Conservation (phyloP, 2,888 invertebrate genomes). For the Caenorhabditis sp. region DNA sequence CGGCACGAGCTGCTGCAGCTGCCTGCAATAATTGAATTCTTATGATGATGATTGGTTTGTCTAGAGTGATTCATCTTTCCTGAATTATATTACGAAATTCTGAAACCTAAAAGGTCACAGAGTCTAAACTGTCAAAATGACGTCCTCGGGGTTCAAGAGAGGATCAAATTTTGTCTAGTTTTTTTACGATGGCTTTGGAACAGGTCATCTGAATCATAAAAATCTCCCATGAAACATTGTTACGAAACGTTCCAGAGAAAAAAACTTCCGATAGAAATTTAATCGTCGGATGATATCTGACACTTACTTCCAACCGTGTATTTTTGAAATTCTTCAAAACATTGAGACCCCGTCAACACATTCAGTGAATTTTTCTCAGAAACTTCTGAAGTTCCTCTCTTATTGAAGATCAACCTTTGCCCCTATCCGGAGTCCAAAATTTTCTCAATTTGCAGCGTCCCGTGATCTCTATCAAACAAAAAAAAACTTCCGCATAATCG, state of each 20-base stretch:
- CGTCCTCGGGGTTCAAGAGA: constrained; percentile 18
- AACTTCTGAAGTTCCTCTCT: neutral
- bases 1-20: constrained; percentile 47
- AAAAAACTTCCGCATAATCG: constrained; percentile 43
- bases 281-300: too few species aligned
- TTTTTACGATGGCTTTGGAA: constrained; percentile 6
- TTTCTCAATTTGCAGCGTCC: constrained; percentile 29
- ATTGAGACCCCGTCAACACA: neutral
- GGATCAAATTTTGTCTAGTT: constrained; percentile 31
- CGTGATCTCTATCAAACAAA: constrained; percentile 20
- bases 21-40: constrained; percentile 35
- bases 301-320: neutral
- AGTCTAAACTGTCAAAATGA: constrained; percentile 9
- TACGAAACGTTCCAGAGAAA: too few species aligned
- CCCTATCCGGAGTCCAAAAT: constrained; percentile 11
- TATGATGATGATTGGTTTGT: neutral
- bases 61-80: constrained; percentile 14
- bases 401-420: constrained; percentile 23
- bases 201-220: constrained; percentile 26
- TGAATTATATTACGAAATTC: constrained; percentile 11
- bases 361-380: neutral
- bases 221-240: neutral
- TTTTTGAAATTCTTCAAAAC: neutral
- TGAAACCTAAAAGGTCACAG: neutral
- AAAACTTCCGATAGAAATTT: neutral